Evolutionary conservation across 2,888 invertebrate genomes (phyloP).

Genomic region (Conomelus anceps): DNA sequence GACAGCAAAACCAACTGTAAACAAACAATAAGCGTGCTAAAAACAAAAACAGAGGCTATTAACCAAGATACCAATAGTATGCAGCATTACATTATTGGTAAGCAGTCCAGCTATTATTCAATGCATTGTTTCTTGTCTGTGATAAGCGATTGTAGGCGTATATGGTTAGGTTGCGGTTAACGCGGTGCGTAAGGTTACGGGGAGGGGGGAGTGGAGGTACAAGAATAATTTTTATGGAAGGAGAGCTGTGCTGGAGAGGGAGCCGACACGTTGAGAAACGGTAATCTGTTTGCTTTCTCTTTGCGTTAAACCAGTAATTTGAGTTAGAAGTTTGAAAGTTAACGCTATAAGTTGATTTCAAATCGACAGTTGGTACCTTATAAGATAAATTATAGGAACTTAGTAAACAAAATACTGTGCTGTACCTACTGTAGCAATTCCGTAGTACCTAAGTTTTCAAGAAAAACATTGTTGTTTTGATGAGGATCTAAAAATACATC

Average conservation of each 20-base stretch:
- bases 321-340: not conserved
- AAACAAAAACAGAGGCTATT: not conserved
- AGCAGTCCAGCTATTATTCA: not conserved
- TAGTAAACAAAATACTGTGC: too few species aligned
- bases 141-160: not conserved
- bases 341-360: not conserved
- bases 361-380: too few species aligned
- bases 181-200: too few species aligned
- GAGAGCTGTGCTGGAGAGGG: not conserved
- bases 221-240: not conserved
- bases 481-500: too few species aligned
- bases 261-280: not conserved
- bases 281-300: not conserved
- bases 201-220: too few species aligned
- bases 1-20: too few species aligned
- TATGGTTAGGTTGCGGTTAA: not conserved
- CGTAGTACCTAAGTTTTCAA: too few species aligned
- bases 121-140: not conserved
- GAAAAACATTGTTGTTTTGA: too few species aligned
- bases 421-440: too few species aligned
- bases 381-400: too few species aligned
- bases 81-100: not conserved
- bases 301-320: not conserved
- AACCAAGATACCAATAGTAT: not conserved
- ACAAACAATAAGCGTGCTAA: not conserved